Conservation (phyloP, 1,140 invertebrate species). For the Apolygus lucorum region DNA sequence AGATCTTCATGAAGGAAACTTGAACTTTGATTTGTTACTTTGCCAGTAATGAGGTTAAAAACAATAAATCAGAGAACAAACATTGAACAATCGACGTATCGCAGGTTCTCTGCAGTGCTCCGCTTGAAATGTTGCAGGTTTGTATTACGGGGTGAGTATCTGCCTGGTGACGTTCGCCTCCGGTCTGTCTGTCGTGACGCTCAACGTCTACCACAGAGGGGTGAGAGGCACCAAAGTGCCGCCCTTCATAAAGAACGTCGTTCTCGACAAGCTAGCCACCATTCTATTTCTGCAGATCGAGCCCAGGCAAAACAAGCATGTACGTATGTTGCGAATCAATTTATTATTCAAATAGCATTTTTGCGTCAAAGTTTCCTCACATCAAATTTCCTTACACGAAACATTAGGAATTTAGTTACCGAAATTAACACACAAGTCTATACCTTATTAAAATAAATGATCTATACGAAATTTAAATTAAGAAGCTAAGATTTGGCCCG, state of each 20-base stretch:
- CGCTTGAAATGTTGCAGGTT: constrained; percentile 61
- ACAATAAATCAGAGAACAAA: too few species aligned
- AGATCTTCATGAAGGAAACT: too few species aligned
- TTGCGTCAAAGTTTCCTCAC: not conserved
- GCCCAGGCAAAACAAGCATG: constrained; percentile 37
- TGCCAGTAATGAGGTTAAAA: too few species aligned
- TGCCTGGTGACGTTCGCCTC: constrained; percentile 83
- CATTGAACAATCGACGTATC: too few species aligned
- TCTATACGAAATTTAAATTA: too few species aligned
- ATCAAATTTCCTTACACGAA: too few species aligned
- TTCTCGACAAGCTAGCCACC: constrained; percentile 53
- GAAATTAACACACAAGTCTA: too few species aligned
- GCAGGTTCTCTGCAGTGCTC: too few species aligned
- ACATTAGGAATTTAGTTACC: too few species aligned
- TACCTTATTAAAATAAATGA: too few species aligned
- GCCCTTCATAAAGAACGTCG: constrained; percentile 53
- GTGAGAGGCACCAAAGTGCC: constrained; percentile 68
- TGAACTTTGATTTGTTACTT: too few species aligned
- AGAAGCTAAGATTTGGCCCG: too few species aligned
- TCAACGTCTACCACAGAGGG: constrained; percentile 82
- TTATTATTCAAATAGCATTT: not conserved
- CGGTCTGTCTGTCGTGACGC: constrained; percentile 70
- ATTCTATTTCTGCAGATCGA: constrained; percentile 56
- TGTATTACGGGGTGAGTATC: constrained; percentile 87
- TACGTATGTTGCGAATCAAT: not conserved